Conservation (phyloP, 2,797 vertebrate species). For the Buphagus erythrorhynchus region DNA sequence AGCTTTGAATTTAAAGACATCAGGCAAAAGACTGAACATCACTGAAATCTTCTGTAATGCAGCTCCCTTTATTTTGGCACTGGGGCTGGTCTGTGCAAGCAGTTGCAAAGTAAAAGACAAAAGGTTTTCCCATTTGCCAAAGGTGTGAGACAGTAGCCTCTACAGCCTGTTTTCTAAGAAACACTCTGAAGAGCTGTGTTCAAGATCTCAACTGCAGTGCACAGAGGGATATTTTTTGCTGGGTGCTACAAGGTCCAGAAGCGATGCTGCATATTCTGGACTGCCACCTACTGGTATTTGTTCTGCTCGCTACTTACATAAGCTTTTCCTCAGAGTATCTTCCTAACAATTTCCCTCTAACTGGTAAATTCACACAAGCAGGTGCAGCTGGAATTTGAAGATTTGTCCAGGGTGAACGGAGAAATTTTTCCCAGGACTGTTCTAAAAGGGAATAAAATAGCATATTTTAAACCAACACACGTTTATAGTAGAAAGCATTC, state of each 20-base stretch:
- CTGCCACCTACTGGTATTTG: constrained; percentile 59
- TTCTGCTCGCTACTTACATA: constrained; percentile 16
- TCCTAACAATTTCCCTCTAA: neutral
- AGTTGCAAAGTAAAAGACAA: neutral
- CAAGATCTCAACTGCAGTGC: neutral
- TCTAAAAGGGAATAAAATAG: neutral
- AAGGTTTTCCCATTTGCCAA: neutral
- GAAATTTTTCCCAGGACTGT: neutral
- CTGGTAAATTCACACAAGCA: neutral
- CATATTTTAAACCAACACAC: fast-evolving
- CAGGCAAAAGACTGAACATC: neutral
- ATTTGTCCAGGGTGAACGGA: neutral
- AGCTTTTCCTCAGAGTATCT: neutral
- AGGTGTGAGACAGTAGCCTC: neutral
- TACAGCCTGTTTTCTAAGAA: neutral
- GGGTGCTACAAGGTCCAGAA: neutral
- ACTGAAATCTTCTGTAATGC: neutral
- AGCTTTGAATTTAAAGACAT: neutral
- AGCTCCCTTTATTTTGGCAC: neutral
- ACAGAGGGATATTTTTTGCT: neutral
- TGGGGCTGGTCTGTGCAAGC: neutral
- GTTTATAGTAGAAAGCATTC: neutral
- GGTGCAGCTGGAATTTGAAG: neutral
- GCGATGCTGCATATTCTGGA: neutral
- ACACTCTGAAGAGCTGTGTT: neutral